Evolutionary conservation across 2,888 invertebrate genomes (phyloP), one percentile per base, ranked within the genome.

Genomic region (Apantesis nais): DNA sequence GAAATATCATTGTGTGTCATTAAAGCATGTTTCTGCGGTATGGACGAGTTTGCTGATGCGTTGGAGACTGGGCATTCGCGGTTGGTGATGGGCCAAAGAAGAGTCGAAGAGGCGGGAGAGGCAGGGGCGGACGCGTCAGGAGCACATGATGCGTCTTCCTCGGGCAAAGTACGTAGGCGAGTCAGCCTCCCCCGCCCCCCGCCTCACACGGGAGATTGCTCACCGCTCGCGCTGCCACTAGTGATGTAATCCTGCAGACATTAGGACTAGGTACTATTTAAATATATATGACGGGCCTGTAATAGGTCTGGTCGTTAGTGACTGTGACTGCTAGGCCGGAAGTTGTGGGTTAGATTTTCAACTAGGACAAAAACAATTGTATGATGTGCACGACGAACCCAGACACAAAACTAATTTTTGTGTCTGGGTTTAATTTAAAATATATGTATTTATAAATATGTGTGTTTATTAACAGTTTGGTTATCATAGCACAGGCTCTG

Each of bases 121-220:
- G 92, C 88, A 71, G 85, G 84, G 76, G 74, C 71, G 61, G 86
- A 80, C 76, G 85, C 85, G 74, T 86, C 86, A 65, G 81, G 77
- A 29, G 67, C 67, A 73, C 83, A 76, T 67, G 85, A 78, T 72
- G 83, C 86, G 81, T 94, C 94, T 86, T 95, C 94, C 88, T 94
- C 94, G 71, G 92, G 89, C 81, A 94, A 86, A 77, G 93, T 93
- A 86, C 90, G 91, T 88, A 94, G 92, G 89, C 93, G 93, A 85
- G 87, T 83, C 74, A 91, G 88, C 93, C 94, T 93, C 95, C 92
- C 95, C 94, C 95, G 95, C 95, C 91, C 89, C 87, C 85, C 93
- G 68, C 86, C 94, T 95, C 95, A 95, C 86, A 95, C 95, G 8
- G 95, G 94, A 34, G 95, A 95, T 81, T 94, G 94, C 12, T 94